Percentiles rank a stretch among this genome's conserved stretches.
These are phyloP conservation scores for Stylophora pistillata DNA, from an alignment of 64 coral and sea anemone genomes.

Conservation along the genomic window DNA sequence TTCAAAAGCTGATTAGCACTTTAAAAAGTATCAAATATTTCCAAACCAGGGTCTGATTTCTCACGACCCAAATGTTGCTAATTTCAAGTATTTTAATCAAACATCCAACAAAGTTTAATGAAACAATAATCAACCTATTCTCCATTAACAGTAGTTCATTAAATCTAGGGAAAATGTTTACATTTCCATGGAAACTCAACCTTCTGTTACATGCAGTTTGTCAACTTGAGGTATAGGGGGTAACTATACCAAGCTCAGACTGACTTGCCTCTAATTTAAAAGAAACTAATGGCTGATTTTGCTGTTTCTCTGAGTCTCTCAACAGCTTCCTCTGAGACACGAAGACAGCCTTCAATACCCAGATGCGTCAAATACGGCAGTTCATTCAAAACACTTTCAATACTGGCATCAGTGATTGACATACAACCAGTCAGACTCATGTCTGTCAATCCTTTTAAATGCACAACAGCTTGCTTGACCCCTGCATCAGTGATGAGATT, in stretches of 20 bases:
- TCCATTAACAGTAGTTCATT: too few species aligned
- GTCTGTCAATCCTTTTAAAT: conserved; percentile 83
- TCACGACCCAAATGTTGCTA: too few species aligned
- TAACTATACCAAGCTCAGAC: background rate
- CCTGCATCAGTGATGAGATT: conserved; percentile 63
- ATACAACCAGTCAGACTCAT: conserved; percentile 72
- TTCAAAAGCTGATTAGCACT: too few species aligned
- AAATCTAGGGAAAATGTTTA: too few species aligned
- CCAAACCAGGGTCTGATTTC: too few species aligned
- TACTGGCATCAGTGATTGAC: conserved; percentile 67
- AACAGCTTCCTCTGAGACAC: conserved; percentile 70
- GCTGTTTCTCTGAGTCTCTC: conserved; percentile 68
- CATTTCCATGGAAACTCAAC: too few species aligned
- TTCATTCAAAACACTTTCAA: conserved; percentile 60
- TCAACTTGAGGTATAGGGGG: background rate
- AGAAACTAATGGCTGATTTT: conserved; percentile 78
- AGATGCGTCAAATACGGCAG: conserved; percentile 90
- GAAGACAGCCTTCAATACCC: conserved; percentile 81
- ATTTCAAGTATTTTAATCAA: too few species aligned
- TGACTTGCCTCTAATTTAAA: conserved; percentile 25
- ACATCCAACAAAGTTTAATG: too few species aligned
- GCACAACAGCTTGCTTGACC: conserved; percentile 47
- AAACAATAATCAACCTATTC: too few species aligned
- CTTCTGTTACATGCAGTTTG: too few species aligned
- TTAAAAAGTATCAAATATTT: too few species aligned